phyloP scores from a whole-genome alignment of 2,888 invertebrate species.

The Hipparchia semele region DNA sequence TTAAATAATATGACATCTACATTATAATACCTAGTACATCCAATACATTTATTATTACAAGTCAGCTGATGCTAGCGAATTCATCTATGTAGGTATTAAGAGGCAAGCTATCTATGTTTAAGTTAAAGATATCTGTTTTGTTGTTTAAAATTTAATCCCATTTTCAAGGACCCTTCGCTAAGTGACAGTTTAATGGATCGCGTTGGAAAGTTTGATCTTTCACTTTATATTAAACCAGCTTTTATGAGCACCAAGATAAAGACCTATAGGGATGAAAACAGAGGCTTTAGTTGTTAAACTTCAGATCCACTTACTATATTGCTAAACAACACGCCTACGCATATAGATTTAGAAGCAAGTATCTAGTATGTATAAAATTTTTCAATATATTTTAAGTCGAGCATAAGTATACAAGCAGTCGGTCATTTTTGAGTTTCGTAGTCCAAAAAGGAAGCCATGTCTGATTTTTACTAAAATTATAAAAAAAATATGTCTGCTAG shows the following conservation, averaged over 20 bases:
- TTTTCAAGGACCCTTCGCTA: constrained; percentile 26
- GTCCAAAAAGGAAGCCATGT: too few relatives aligned
- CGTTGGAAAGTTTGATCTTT: constrained; percentile 20
- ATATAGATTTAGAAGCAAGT: neutral
- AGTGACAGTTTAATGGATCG: constrained; percentile 36
- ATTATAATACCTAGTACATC: too few relatives aligned
- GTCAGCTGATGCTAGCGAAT: neutral
- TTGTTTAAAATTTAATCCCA: constrained; percentile 24
- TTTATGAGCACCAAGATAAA: constrained; percentile 1
- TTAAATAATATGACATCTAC: too few relatives aligned
- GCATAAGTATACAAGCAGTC: too few relatives aligned
- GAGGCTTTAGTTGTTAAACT: neutral
- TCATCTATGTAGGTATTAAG: neutral
- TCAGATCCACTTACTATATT: neutral
- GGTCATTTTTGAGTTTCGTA: too few relatives aligned
- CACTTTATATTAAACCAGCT: constrained; percentile 12
- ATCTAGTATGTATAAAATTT: neutral
- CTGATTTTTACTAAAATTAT: too few relatives aligned
- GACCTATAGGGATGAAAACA: neutral
- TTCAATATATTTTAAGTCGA: neutral
- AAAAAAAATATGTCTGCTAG: too few relatives aligned
- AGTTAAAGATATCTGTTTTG: constrained; percentile 41
- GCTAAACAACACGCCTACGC: neutral
- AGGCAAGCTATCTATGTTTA: neutral
- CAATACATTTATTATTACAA: too few relatives aligned